Evolutionary conservation across 2,113 vertebrate genomes (phyloP), one percentile per base, ranked within the genome.

Genomic region (Isichthys henryi): DNA sequence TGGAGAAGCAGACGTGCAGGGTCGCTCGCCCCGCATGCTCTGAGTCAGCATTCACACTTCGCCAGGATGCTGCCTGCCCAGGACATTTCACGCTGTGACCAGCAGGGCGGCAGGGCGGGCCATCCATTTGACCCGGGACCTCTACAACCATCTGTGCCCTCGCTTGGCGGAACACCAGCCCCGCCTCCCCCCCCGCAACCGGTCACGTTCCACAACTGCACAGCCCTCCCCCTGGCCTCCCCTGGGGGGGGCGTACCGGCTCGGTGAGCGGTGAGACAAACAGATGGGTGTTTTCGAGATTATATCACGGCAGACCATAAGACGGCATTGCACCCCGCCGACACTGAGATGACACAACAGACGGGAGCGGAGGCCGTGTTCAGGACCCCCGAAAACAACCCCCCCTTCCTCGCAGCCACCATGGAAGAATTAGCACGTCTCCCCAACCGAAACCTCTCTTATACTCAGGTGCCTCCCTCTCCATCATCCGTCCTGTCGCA

Each of bases 281-380:
- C 88, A 89, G 46, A 77, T 35, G 31, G 88, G 88, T 56, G 39
- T 84, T 58, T 89, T 89, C 49, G 17, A n/a, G 52, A 43, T 85
- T 50, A 23, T 39, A 46, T 84, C 52, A 46, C 27, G 21, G 15
- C 27, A 27, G 45, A 35, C 48, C 46, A 8, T 52, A 45, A 19
- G 23, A 39, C 10, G 31, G 74, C 23, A 35, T 82, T 39, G 39
- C 1, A 4, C 21, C 27, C 17, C 23, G 0, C 50, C 46, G 77
- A 50, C 88, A 58, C 48, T 0, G 58, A 49, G 49, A 66, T 46
- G 5, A 17, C 74, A 45, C 52, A 58, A 21, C 88, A 89, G 74
- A 83, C 52, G 88, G 50, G 5, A 2, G 6, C 39, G 10, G 77
- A 50, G 58, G n/a, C 48, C n/a, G 8, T 27, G 83, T 43, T 15